Conservation (phyloP, 2,888 invertebrate species). For the Xestia c-nigrum region DNA sequence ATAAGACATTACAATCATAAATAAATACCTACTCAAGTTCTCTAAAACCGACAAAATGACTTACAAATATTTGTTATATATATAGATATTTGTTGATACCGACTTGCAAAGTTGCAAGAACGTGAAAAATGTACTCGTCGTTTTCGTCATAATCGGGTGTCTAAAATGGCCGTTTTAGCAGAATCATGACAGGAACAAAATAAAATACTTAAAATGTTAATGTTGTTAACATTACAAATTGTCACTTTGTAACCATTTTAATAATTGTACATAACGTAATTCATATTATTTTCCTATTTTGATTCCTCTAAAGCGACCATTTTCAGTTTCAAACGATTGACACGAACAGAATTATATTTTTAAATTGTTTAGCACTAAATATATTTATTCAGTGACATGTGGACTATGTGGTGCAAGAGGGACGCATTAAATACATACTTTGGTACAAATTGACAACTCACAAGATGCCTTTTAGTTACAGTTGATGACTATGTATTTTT, state of each 20-base stretch:
- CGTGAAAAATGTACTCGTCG: not conserved
- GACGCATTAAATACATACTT: not conserved
- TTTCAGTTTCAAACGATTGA: not conserved
- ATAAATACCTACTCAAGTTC: not conserved
- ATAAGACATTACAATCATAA: not conserved
- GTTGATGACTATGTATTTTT: slow-evolving; percentile 3
- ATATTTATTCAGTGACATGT: not conserved
- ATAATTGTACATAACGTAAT: not conserved
- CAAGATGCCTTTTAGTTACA: slow-evolving; percentile 5
- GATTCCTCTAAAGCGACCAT: not conserved
- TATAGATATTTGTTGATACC: not conserved
- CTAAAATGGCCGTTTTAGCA: not conserved
- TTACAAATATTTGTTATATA: no score
- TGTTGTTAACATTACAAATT: not conserved
- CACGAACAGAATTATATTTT: not conserved
- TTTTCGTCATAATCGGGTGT: not conserved
- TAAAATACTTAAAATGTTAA: not conserved
- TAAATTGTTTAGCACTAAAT: not conserved
- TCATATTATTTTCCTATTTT: not conserved
- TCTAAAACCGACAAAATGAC: not conserved
- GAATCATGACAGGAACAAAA: not conserved
- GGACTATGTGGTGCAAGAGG: slow-evolving; percentile 1
- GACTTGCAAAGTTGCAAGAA: not conserved
- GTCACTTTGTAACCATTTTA: not conserved
- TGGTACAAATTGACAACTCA: not conserved